Conservation (phyloP, 37 sponge, comb jelly and placozoan species). For the Amphimedon queenslandica region DNA sequence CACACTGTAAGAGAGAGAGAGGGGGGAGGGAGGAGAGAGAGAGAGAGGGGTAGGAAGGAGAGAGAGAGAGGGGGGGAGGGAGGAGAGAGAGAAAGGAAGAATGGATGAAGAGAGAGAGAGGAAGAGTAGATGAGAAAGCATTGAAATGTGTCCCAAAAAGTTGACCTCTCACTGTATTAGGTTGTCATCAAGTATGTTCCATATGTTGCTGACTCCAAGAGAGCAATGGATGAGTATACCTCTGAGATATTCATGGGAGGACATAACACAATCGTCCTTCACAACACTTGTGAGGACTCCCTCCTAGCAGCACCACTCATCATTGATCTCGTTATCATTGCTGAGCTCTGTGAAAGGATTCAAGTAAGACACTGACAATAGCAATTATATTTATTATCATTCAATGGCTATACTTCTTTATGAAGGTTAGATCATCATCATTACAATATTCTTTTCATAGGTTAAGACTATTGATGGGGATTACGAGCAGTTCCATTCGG, state of each 20-base stretch:
- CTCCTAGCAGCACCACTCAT: slow-evolving; percentile 77
- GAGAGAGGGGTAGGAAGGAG: slow-evolving; percentile 76
- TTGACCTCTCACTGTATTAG: too few relatives aligned
- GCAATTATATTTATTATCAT: neutral
- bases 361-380: slow-evolving; percentile 26
- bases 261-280: slow-evolving; percentile 72
- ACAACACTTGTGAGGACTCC: slow-evolving; percentile 90
- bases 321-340: slow-evolving; percentile 77
- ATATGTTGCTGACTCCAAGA: slow-evolving; percentile 78
- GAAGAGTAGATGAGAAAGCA: too few relatives aligned
- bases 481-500: slow-evolving; percentile 70
- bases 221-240: slow-evolving; percentile 88
- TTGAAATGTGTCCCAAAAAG: too few relatives aligned
- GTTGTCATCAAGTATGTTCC: slow-evolving; percentile 91
- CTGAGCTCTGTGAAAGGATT: slow-evolving; percentile 77
- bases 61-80: slow-evolving; percentile 29
- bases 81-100: neutral
- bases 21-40: slow-evolving; percentile 78
- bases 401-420: neutral
- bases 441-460: neutral
- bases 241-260: slow-evolving; percentile 93
- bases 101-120: too few relatives aligned
- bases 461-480: slow-evolving; percentile 22
- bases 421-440: neutral
- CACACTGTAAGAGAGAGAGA: slow-evolving; percentile 58